Evolutionary conservation across 2,888 invertebrate genomes (phyloP).

Genomic region (Protula sp.): DNA sequence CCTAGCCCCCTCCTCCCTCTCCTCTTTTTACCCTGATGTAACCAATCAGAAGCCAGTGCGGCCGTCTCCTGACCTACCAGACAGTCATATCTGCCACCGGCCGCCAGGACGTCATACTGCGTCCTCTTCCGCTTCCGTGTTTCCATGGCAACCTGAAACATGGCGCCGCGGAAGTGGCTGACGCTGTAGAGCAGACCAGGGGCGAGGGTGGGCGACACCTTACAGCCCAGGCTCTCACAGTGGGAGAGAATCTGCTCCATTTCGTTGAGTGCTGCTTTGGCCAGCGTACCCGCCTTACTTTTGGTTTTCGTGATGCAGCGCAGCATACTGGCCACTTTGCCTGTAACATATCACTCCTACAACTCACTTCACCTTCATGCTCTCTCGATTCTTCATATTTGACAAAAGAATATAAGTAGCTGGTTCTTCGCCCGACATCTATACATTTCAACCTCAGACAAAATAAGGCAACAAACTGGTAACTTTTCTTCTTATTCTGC

Average conservation of each 20-base stretch:
- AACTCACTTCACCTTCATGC: too few species aligned
- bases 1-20: too few species aligned
- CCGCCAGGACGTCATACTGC: constrained; percentile 69
- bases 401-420: too few species aligned
- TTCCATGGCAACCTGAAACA: constrained; percentile 66
- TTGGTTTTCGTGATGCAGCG: constrained; percentile 66
- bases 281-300: constrained; percentile 54
- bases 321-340: constrained; percentile 63
- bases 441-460: too few species aligned
- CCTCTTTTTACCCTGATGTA: too few species aligned
- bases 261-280: constrained; percentile 69
- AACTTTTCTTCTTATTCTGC: too few species aligned
- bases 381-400: too few species aligned
- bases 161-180: constrained; percentile 65
- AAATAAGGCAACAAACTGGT: too few species aligned
- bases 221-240: constrained; percentile 65
- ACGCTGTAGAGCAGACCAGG: constrained; percentile 63
- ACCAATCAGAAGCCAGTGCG: too few species aligned
- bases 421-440: too few species aligned
- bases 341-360: too few species aligned
- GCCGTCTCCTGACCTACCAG: too few species aligned
- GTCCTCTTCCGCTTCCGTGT: constrained; percentile 55
- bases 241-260: constrained; percentile 69
- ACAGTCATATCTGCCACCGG: constrained; percentile 83
- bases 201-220: constrained; percentile 58